These are phyloP conservation scores for Aradophagus sp. DNA, from an alignment of 1,140 invertebrate species.

Conservation along the genomic window DNA sequence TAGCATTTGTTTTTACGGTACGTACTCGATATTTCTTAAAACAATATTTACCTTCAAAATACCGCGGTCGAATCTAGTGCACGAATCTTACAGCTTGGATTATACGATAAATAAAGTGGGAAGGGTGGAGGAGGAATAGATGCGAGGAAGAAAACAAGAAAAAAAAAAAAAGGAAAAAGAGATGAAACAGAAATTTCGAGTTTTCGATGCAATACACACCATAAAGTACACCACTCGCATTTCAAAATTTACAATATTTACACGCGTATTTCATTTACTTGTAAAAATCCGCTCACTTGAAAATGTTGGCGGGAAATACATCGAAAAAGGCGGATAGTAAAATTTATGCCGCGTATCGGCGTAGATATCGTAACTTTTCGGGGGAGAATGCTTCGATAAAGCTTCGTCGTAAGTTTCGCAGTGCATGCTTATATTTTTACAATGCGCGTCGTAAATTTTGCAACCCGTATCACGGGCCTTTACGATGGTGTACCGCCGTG, in stretches of 20 bases:
- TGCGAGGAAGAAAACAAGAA: too few relatives aligned
- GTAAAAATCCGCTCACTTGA: slow-evolving; percentile 3
- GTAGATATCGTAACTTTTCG: slow-evolving; percentile 16
- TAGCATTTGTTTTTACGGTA: background rate
- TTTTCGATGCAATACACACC: background rate
- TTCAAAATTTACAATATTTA: slow-evolving; percentile 4
- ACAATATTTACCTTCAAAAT: slow-evolving; percentile 1
- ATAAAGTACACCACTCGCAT: slow-evolving; percentile 1
- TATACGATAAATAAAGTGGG: too few relatives aligned
- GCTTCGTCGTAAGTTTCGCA: slow-evolving; percentile 16
- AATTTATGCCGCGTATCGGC: slow-evolving; percentile 11
- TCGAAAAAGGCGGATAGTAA: slow-evolving; percentile 4
- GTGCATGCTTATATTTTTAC: slow-evolving; percentile 10
- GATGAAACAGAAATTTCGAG: slow-evolving; percentile 1
- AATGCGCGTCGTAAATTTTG: slow-evolving; percentile 10
- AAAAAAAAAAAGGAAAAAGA: background rate
- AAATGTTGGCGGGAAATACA: slow-evolving; percentile 6
- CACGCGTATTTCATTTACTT: slow-evolving; percentile 11
- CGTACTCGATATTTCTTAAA: background rate
- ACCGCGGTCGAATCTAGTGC: background rate
- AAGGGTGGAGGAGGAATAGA: too few relatives aligned
- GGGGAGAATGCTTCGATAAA: slow-evolving; percentile 15
- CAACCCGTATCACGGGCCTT: slow-evolving; percentile 3
- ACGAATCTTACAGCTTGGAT: background rate
- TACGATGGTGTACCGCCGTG: background rate